These are phyloP conservation scores for Oryctolagus cuniculus DNA, from an alignment of 2,113 vertebrate genomes.

Conservation along the genomic window mOryCun1.1 NC_091439.1:55444501-55445000, in stretches of 20 bases:
- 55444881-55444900: slow-evolving; percentile 32
- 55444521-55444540: slow-evolving; percentile 29
- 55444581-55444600: slow-evolving; percentile 1
- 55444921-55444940: neutral
- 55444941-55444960: slow-evolving; percentile 14
- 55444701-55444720: slow-evolving; percentile 34
- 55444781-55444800: neutral
- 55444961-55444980: slow-evolving; percentile 46
- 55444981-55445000: slow-evolving; percentile 25
- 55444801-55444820: slow-evolving; percentile 33
- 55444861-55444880: neutral
- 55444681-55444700: slow-evolving; percentile 23
- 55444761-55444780: slow-evolving; percentile 48
- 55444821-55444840: neutral
- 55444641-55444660: neutral
- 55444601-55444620: neutral
- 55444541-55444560: neutral
- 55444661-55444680: neutral
- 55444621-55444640: neutral
- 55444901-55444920: slow-evolving; percentile 27
- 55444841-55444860: neutral
- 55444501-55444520: slow-evolving; percentile 24
- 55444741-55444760: slow-evolving; percentile 43
- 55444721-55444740: slow-evolving; percentile 35
- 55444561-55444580: slow-evolving; percentile 9